phyloP scores from a whole-genome alignment of 2,797 vertebrate genomes.

The Lepilemur septentrionalis region DNA sequence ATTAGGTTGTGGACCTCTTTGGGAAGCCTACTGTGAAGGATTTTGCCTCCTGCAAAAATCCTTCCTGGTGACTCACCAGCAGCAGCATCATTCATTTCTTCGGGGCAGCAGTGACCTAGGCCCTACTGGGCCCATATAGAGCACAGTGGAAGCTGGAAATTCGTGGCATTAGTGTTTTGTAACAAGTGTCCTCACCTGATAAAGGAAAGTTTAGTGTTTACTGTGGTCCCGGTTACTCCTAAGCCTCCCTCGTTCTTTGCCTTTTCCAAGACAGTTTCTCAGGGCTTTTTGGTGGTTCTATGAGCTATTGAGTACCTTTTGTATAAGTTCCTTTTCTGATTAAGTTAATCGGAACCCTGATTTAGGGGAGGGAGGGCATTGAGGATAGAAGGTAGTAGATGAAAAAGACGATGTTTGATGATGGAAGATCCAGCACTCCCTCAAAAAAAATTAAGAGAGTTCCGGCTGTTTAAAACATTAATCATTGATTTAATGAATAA shows the following conservation, averaged over 20 bases:
- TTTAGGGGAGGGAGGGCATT: background rate
- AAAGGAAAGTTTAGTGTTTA: background rate
- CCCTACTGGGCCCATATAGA: background rate
- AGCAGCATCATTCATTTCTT: background rate
- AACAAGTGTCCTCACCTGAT: background rate
- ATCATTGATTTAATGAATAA: background rate
- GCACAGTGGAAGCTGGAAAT: background rate
- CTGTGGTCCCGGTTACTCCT: background rate
- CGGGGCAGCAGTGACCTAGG: background rate
- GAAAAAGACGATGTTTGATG: background rate
- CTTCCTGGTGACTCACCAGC: background rate
- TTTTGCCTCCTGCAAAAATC: background rate
- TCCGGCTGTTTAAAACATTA: background rate
- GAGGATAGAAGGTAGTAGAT: background rate
- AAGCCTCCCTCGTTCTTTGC: background rate
- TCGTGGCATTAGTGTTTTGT: background rate
- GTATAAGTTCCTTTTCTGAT: background rate
- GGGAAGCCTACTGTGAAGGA: background rate
- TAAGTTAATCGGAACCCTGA: background rate
- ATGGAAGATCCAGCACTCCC: background rate
- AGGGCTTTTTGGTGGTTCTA: background rate
- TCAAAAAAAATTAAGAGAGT: background rate
- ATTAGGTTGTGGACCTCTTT: background rate
- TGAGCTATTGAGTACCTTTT: background rate
- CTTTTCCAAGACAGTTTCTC: background rate